These are phyloP conservation scores for Fistularia tabacaria DNA, from an alignment of 2,797 vertebrate genomes.

Conservation along the genomic window DNA sequence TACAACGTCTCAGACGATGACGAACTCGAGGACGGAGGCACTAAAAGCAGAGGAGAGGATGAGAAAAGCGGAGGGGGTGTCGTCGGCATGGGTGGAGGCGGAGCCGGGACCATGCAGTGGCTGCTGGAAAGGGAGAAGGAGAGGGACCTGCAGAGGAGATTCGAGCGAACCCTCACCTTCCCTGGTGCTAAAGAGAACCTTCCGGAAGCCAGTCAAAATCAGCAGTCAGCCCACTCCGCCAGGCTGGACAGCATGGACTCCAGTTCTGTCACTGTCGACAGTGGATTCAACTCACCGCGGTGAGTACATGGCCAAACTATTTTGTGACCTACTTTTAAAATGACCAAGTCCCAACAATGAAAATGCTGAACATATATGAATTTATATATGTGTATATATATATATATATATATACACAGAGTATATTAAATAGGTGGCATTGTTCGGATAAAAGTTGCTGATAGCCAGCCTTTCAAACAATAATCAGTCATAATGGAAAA, in stretches of 20 bases:
- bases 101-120: slow-evolving; percentile 96
- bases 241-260: slow-evolving; percentile 99
- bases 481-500: too few relatives aligned
- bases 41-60: slow-evolving; percentile 73
- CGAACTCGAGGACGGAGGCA: slow-evolving; percentile 87
- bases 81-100: slow-evolving; percentile 69
- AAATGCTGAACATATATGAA: too few relatives aligned
- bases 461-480: too few relatives aligned
- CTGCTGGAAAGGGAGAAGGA: slow-evolving; percentile 94
- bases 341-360: too few relatives aligned
- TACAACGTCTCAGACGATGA: slow-evolving; percentile 97
- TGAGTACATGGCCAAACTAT: slow-evolving; percentile 65
- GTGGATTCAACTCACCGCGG: slow-evolving; percentile 99
- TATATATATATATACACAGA: too few relatives aligned
- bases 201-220: slow-evolving; percentile 83
- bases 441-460: too few relatives aligned
- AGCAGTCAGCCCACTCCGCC: slow-evolving; percentile 92
- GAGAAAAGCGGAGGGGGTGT: slow-evolving; percentile 78
- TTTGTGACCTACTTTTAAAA: too few relatives aligned
- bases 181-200: slow-evolving; percentile 81
- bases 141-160: slow-evolving; percentile 92
- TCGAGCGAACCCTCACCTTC: slow-evolving; percentile 96
- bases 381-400: too few relatives aligned
- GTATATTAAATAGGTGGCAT: too few relatives aligned
- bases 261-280: slow-evolving; percentile 98